Evolutionary conservation across 2,113 vertebrate genomes (phyloP).

Genomic region (Eulemur rufifrons): DNA sequence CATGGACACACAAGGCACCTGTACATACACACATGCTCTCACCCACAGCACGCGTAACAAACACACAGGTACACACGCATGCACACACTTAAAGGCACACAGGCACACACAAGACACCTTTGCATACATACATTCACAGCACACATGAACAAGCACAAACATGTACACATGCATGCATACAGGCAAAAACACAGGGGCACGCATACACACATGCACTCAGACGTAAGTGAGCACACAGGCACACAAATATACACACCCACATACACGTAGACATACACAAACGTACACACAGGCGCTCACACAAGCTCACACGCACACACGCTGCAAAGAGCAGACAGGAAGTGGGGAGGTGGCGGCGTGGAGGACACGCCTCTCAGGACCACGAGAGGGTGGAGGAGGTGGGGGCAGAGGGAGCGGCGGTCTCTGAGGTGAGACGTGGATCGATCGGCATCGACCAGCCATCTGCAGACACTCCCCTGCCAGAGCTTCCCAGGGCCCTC

Average conservation of each 20-base stretch:
- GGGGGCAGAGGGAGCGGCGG: neutral
- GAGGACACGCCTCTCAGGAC: neutral
- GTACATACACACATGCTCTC: neutral
- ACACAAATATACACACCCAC: neutral
- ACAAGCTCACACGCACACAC: neutral
- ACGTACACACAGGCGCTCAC: fast-evolving
- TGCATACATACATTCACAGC: neutral
- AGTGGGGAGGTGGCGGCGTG: neutral
- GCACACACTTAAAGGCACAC: neutral
- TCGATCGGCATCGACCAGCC: no score
- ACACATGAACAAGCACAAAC: neutral
- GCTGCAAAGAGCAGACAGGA: neutral
- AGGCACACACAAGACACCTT: neutral
- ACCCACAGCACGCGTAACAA: neutral
- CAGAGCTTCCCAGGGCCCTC: neutral
- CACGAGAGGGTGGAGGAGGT: neutral
- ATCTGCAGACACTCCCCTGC: no score
- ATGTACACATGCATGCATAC: neutral
- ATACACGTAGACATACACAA: neutral
- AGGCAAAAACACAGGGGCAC: neutral
- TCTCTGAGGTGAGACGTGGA: neutral
- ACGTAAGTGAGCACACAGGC: neutral
- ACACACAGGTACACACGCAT: neutral
- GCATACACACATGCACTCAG: neutral
- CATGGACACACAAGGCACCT: no score